These are phyloP conservation scores for Melanophora roralis DNA, from an alignment of 2,888 invertebrate genomes.

Conservation along the genomic window DNA sequence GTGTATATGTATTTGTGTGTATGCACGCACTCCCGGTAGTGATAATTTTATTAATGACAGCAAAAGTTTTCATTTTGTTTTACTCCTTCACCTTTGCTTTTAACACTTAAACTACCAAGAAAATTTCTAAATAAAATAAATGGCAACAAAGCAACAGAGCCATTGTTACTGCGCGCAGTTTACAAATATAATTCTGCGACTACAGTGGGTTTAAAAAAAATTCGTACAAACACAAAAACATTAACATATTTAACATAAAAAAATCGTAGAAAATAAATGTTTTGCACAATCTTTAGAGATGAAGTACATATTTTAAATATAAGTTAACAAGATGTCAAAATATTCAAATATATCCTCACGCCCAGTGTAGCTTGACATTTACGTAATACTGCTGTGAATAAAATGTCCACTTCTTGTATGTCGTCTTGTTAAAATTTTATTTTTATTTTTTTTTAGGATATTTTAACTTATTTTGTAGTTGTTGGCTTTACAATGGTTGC, in stretches of 20 bases:
- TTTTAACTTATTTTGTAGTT: conserved; percentile 9
- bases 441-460: background rate
- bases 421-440: too few relatives aligned
- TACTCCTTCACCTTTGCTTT: conserved; percentile 32
- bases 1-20: conserved; percentile 27
- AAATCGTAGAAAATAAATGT: too few relatives aligned
- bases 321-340: too few relatives aligned
- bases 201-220: background rate
- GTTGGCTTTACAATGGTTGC: conserved; percentile 25
- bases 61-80: conserved; percentile 66
- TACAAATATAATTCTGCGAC: background rate
- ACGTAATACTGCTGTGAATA: background rate
- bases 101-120: conserved; percentile 13
- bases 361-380: background rate
- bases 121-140: background rate
- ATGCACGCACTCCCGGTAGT: conserved; percentile 66
- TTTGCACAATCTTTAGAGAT: too few relatives aligned
- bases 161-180: too few relatives aligned
- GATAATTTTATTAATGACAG: conserved; percentile 77
- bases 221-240: too few relatives aligned
- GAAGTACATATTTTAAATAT: too few relatives aligned
- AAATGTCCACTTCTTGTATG: background rate
- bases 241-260: too few relatives aligned
- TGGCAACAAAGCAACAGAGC: background rate
- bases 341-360: too few relatives aligned